phyloP scores from a whole-genome alignment of 2,113 vertebrate species.

The Puntigrus tetrazona region DNA sequence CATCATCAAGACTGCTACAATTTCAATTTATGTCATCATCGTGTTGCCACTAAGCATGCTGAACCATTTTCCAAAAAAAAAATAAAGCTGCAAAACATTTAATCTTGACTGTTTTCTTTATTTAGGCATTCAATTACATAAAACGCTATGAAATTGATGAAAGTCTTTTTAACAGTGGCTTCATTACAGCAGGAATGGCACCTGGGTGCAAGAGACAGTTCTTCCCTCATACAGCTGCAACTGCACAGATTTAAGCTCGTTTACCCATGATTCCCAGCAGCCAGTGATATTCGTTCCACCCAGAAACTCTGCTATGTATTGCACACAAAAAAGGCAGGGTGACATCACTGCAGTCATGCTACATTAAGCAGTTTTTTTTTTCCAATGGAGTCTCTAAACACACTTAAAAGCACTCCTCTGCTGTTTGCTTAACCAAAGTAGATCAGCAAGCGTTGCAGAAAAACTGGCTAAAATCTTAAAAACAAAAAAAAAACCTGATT shows the following conservation, averaged over 20 bases:
- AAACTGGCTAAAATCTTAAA: background rate
- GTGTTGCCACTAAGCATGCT: background rate
- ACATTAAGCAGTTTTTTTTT: background rate
- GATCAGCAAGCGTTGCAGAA: background rate
- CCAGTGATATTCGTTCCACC: background rate
- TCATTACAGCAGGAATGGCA: background rate
- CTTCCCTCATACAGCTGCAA: background rate
- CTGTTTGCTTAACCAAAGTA: background rate
- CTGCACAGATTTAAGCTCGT: slow-evolving; percentile 6
- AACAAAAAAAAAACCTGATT: background rate
- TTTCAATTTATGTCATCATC: background rate
- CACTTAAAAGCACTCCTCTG: slow-evolving; percentile 14
- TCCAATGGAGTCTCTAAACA: background rate
- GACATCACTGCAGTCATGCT: slow-evolving; percentile 12
- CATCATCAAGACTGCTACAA: background rate
- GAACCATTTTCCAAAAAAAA: too few species aligned
- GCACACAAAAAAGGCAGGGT: background rate
- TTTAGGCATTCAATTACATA: too few species aligned
- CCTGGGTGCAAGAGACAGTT: background rate
- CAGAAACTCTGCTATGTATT: background rate
- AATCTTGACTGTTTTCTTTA: background rate
- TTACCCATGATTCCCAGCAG: background rate
- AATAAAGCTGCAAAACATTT: background rate
- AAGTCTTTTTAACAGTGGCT: background rate
- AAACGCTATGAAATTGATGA: background rate